Evolutionary conservation across 2,888 invertebrate genomes (phyloP).

Genomic region (Epicampocera succincta): DNA sequence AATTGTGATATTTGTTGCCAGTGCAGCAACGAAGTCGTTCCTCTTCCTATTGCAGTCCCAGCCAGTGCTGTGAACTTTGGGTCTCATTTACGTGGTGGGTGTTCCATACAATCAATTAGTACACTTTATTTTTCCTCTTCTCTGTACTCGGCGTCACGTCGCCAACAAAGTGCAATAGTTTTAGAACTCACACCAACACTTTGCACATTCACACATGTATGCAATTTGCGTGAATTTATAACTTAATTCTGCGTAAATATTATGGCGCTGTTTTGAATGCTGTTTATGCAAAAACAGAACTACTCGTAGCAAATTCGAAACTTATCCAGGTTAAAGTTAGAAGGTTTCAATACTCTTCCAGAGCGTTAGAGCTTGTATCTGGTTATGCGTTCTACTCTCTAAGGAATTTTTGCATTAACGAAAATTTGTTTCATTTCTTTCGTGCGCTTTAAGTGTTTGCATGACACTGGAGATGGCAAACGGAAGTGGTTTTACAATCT

Average conservation of each 20-base stretch:
- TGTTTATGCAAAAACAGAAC: no score
- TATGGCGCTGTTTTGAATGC: background rate
- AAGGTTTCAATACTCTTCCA: no score
- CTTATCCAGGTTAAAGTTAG: no score
- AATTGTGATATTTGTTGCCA: constrained; percentile 12
- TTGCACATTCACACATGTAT: background rate
- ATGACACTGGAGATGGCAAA: no score
- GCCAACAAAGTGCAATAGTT: constrained; percentile 30
- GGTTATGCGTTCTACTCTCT: no score
- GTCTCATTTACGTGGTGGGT: constrained; percentile 39
- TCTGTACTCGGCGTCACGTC: background rate
- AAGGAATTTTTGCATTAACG: no score
- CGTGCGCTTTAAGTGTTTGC: no score
- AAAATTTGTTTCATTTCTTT: no score
- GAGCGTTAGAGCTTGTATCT: no score
- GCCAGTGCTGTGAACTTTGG: constrained; percentile 26
- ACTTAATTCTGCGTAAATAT: background rate
- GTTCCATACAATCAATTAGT: constrained; percentile 61
- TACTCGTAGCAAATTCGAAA: no score
- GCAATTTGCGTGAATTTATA: background rate
- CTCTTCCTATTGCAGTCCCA: constrained; percentile 1
- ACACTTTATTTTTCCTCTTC: constrained; percentile 21
- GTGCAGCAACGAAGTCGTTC: constrained; percentile 12
- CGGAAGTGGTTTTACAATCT: no score
- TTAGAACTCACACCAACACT: background rate